Evolutionary conservation across 1,140 invertebrate genomes (phyloP), one percentile per base, ranked within the genome.

Genomic region (Lanistes nyassanus): DNA sequence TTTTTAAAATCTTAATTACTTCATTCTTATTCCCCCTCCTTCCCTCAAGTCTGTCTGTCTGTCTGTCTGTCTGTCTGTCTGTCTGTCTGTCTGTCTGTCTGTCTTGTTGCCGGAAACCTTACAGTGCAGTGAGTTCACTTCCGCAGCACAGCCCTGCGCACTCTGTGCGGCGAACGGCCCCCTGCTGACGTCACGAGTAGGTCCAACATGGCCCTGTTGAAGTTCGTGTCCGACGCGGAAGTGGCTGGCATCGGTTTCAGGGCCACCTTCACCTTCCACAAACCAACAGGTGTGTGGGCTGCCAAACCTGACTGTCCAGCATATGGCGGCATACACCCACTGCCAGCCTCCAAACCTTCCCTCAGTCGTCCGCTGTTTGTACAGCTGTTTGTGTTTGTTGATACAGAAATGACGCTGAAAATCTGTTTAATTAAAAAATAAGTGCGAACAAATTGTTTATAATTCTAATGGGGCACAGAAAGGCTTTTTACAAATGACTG

Each of bases 161-260:
- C 56, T 36, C 34, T 80, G 21, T 83, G 81, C 68, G 80, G 81
- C 2, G 60, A 77, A n/a, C 65, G 74, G 1, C 70, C 74, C 34
- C 80, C 80, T 16, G 72, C 74, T 36, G 68, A 78, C 9, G 60
- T 83, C 34, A 80, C 76, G 11, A 62, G 75, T 26, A 53, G 29
- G n/a, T 47, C 65, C 4, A 73, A 74, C 34, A 34, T 60, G 7
- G 64, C 81, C 68, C 72, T 77, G 21, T 2, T 83, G 6, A 72
- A 76, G 31, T 83, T 83, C 71, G 51, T 65, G 13, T 79, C 78
- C 16, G 81, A 83, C 42, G 69, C 67, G 37, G 51, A 72, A n/a
- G 65, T 79, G 2, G 78, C 77, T 1, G 80, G 80, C 34, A 69
- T 76, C 31, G 81, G 81, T 62, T 83, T 81, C 62, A 81, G 80